phyloP scores from a whole-genome alignment of 2,113 vertebrate species.

The Ornithorhynchus anatinus region DNA sequence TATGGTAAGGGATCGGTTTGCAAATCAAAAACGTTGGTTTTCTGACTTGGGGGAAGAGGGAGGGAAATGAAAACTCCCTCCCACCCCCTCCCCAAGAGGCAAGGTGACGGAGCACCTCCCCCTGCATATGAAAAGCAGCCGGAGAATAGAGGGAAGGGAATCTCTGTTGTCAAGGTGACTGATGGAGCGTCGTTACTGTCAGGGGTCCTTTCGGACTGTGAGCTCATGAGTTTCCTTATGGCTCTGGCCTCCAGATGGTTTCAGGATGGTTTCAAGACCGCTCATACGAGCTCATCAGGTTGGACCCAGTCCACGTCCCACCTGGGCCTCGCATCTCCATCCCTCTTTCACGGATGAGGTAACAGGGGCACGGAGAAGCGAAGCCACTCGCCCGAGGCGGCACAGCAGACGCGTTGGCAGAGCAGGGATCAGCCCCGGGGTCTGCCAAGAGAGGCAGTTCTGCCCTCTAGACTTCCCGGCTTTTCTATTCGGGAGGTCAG shows the following conservation, averaged over 20 bases:
- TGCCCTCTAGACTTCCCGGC: no score
- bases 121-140: conserved; percentile 82
- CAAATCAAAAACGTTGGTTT: conserved; percentile 73
- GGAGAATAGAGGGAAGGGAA: conserved; percentile 61
- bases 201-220: neutral
- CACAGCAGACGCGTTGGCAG: no score
- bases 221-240: neutral
- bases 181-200: conserved; percentile 50
- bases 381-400: no score
- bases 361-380: no score
- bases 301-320: no score
- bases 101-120: conserved; percentile 65
- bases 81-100: conserved; percentile 58
- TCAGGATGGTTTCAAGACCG: no score
- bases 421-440: no score
- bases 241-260: neutral
- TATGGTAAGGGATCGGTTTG: conserved; percentile 72
- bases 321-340: no score
- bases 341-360: no score
- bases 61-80: conserved; percentile 53
- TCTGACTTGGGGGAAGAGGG: conserved; percentile 67
- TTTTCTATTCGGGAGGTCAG: no score
- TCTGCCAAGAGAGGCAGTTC: no score
- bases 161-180: conserved; percentile 60
- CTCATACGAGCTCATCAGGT: no score